These are phyloP conservation scores for Heteronetta atricapilla DNA, from an alignment of 2,113 vertebrate genomes.

Conservation along the genomic window DNA sequence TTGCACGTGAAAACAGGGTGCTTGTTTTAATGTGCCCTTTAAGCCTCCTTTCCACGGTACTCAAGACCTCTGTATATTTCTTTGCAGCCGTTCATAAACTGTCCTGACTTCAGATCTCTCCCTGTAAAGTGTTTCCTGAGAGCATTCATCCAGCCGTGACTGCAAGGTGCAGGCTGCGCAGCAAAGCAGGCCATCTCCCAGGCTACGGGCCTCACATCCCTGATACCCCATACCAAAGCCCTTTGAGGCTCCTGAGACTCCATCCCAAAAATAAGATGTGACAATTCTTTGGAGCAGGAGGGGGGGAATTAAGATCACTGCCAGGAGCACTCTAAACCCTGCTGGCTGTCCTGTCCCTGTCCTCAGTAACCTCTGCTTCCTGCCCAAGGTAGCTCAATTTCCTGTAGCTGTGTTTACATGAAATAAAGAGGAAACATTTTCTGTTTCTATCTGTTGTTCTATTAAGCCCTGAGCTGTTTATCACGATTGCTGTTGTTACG, in stretches of 20 bases:
- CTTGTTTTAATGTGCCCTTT: neutral
- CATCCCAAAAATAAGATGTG: neutral
- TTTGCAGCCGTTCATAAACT: neutral
- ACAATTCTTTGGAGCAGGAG: neutral
- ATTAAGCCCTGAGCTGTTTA: neutral
- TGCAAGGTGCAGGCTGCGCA: neutral
- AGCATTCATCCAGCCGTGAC: neutral
- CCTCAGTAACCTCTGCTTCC: conserved; percentile 49
- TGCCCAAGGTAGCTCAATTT: neutral
- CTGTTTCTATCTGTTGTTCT: neutral
- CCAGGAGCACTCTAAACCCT: neutral
- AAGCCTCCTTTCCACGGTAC: neutral
- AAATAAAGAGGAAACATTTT: conserved; percentile 13
- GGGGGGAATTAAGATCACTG: neutral
- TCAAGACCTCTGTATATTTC: neutral
- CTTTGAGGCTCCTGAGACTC: neutral
- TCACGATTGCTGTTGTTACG: neutral
- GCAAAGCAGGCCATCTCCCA: neutral
- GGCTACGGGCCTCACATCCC: neutral
- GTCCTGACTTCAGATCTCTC: neutral
- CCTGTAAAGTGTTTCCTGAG: neutral
- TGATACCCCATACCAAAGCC: neutral
- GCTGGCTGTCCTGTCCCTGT: neutral
- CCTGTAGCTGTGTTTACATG: neutral
- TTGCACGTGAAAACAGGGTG: neutral